Evolutionary conservation across 1,140 invertebrate species (phyloP).

Genomic region (Brachystomella parvula): DNA sequence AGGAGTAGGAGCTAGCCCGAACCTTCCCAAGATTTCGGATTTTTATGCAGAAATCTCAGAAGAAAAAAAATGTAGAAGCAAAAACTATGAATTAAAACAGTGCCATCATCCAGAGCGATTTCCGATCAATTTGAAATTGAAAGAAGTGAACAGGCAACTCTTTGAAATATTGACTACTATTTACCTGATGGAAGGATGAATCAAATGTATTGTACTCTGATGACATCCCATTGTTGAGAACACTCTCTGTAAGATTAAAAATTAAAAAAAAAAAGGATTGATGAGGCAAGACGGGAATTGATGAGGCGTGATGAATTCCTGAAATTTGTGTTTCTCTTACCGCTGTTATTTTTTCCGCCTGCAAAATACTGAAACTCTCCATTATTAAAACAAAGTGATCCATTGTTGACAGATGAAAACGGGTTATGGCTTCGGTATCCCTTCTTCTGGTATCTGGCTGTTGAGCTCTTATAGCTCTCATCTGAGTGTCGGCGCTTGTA

Average conservation of each 20-base stretch:
- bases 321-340: background rate
- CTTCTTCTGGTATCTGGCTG: constrained; percentile 19
- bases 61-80: no score
- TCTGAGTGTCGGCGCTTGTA: background rate
- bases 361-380: constrained; percentile 13
- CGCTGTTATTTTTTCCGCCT: constrained; percentile 9
- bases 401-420: constrained; percentile 32
- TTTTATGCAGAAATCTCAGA: no score
- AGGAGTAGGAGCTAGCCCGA: no score
- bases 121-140: no score
- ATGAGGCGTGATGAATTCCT: background rate
- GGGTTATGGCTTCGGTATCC: constrained; percentile 11
- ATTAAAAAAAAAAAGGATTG: background rate
- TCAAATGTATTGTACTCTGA: constrained; percentile 17
- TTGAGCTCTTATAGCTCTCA: background rate
- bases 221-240: constrained; percentile 12
- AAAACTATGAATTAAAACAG: no score
- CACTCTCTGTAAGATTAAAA: background rate
- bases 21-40: no score
- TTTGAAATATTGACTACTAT: no score
- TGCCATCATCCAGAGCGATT: no score
- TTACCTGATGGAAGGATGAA: constrained; percentile 14
- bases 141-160: no score
- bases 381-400: constrained; percentile 29
- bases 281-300: background rate